Evolutionary conservation across 1,140 invertebrate species (phyloP).

Genomic region (Wasmannia auropunctata): DNA sequence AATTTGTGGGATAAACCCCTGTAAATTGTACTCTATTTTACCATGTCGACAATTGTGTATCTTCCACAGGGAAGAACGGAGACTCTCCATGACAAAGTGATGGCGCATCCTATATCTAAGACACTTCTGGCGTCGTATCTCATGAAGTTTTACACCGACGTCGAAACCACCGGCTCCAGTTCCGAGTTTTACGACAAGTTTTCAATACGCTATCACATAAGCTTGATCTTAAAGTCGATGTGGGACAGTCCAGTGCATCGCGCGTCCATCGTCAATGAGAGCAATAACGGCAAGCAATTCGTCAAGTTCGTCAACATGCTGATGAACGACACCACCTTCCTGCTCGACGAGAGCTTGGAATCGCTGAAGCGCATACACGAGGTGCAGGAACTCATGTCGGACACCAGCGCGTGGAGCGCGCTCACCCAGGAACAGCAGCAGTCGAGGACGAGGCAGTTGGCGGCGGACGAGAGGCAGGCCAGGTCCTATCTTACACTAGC

Average conservation of each 20-base stretch:
- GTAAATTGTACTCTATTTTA: not conserved
- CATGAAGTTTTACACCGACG: slow-evolving; percentile 99
- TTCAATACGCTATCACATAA: slow-evolving; percentile 98
- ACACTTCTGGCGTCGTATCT: slow-evolving; percentile 93
- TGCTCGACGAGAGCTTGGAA: slow-evolving; percentile 98
- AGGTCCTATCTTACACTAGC: slow-evolving; percentile 97
- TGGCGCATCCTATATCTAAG: slow-evolving; percentile 95
- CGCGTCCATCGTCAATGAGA: slow-evolving; percentile 92
- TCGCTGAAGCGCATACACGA: slow-evolving; percentile 98
- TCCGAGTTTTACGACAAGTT: slow-evolving; percentile 99
- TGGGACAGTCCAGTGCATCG: slow-evolving; percentile 90
- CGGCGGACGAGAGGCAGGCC: slow-evolving; percentile 97
- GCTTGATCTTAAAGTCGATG: slow-evolving; percentile 96
- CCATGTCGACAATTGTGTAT: not conserved
- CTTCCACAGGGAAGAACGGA: slow-evolving; percentile 86
- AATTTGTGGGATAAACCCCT: slow-evolving; percentile 29
- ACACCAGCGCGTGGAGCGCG: slow-evolving; percentile 88
- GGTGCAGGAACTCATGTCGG: slow-evolving; percentile 94
- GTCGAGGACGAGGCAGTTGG: slow-evolving; percentile 91
- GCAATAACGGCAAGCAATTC: slow-evolving; percentile 95
- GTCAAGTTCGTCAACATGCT: slow-evolving; percentile 99
- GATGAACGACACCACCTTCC: slow-evolving; percentile 99
- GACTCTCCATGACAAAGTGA: slow-evolving; percentile 88
- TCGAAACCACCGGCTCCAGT: slow-evolving; percentile 98
- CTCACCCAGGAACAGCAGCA: slow-evolving; percentile 91